Conservation (phyloP, 2,113 vertebrate genomes). For the Taxidea taxus region DNA sequence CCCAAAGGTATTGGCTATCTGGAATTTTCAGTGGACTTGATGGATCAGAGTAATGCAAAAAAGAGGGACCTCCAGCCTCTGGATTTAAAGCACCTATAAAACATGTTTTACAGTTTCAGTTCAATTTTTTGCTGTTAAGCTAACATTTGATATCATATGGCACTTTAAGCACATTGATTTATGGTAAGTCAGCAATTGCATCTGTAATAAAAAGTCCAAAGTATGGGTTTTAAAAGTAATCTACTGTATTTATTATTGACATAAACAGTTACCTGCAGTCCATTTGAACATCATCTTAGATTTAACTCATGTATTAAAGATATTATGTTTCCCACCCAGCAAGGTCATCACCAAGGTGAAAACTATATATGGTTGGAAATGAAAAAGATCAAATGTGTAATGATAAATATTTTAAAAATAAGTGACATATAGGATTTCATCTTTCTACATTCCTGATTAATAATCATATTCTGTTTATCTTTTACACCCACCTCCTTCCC, state of each 20-base stretch:
- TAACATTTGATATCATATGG: constrained; percentile 80
- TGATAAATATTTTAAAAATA: constrained; percentile 60
- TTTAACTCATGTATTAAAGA: constrained; percentile 75
- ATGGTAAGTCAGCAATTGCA: constrained; percentile 78
- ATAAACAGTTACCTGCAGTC: constrained; percentile 79
- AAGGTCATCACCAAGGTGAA: constrained; percentile 82
- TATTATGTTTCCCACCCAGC: constrained; percentile 66
- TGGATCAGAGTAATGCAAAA: constrained; percentile 71
- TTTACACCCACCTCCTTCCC: background rate
- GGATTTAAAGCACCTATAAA: constrained; percentile 82
- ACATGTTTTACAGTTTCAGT: constrained; percentile 67
- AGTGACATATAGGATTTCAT: constrained; percentile 60
- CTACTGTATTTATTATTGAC: constrained; percentile 81
- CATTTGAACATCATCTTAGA: constrained; percentile 69
- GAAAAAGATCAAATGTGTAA: constrained; percentile 60
- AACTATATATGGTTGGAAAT: constrained; percentile 50
- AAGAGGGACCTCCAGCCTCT: constrained; percentile 61
- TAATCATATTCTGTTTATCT: constrained; percentile 46
- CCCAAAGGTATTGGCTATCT: constrained; percentile 40
- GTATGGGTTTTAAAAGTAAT: constrained; percentile 77
- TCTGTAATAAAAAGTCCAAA: constrained; percentile 77
- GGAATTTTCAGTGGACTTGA: constrained; percentile 62
- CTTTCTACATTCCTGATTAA: constrained; percentile 51
- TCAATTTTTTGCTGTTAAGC: constrained; percentile 78
- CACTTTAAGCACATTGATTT: constrained; percentile 82